Conservation (phyloP, 2,888 invertebrate species). For the Aquatica leii region DNA sequence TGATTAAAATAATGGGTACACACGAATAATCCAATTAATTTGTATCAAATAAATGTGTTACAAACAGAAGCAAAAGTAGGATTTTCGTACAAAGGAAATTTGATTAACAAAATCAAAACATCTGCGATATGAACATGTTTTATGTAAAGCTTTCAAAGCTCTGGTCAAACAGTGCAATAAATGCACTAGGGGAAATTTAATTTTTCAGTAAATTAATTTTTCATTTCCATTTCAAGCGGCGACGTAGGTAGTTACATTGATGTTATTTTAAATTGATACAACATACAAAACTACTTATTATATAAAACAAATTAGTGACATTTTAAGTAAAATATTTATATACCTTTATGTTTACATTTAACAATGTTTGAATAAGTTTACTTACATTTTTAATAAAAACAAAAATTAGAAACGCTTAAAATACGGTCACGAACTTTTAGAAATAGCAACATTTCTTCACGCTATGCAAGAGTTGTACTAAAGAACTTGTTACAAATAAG, state of each 20-base stretch:
- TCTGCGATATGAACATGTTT: conserved; percentile 33
- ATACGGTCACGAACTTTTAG: conserved; percentile 42
- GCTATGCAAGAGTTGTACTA: conserved; percentile 40
- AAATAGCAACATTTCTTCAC: conserved; percentile 43
- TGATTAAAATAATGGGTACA: conserved; percentile 34
- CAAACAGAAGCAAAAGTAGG: conserved; percentile 29
- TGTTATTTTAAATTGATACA: too few species aligned
- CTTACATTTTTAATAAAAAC: conserved; percentile 26
- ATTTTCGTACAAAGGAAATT: conserved; percentile 28
- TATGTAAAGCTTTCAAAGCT: conserved; percentile 15
- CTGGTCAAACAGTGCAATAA: conserved; percentile 27
- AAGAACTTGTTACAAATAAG: conserved; percentile 42
- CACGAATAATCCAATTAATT: conserved; percentile 35
- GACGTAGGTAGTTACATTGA: too few species aligned
- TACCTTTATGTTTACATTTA: too few species aligned
- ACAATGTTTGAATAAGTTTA: too few species aligned
- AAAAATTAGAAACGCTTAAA: conserved; percentile 34
- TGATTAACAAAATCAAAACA: conserved; percentile 36
- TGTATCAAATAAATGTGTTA: conserved; percentile 31
- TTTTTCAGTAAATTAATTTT: conserved; percentile 37
- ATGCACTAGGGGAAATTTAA: conserved; percentile 31
- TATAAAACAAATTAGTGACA: too few species aligned
- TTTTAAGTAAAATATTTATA: too few species aligned
- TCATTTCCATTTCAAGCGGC: not conserved
- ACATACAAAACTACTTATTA: too few species aligned